These are phyloP conservation scores for Clarias macrocephalus DNA, from an alignment of 2,113 vertebrate genomes.

Conservation along the genomic window DNA sequence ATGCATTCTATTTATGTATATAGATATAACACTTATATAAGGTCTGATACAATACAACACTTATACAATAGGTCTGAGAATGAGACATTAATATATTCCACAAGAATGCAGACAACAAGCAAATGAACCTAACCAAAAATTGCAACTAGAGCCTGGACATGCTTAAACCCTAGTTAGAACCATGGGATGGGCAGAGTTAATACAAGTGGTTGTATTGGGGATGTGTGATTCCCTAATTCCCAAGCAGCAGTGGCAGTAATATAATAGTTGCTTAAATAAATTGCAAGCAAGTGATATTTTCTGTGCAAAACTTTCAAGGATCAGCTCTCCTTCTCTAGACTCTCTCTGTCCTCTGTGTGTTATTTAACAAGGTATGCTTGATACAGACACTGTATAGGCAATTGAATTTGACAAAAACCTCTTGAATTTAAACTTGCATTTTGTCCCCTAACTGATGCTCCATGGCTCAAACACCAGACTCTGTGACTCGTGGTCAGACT, in stretches of 20 bases:
- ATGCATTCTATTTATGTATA: no score
- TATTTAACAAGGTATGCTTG: not conserved
- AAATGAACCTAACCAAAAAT: not conserved
- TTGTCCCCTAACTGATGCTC: not conserved
- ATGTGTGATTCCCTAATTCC: not conserved
- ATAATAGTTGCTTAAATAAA: not conserved
- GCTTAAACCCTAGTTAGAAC: not conserved
- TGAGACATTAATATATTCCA: not conserved
- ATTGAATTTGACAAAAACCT: not conserved
- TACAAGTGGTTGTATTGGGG: not conserved
- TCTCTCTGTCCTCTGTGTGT: not conserved
- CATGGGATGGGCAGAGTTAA: not conserved
- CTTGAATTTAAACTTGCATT: not conserved
- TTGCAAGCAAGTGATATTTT: not conserved
- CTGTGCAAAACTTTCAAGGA: not conserved
- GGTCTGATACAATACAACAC: no score
- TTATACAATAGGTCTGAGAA: not conserved
- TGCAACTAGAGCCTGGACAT: not conserved
- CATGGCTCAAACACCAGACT: not conserved
- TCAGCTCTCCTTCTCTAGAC: not conserved
- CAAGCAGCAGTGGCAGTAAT: not conserved
- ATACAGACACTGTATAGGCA: not conserved
- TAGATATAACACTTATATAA: no score
- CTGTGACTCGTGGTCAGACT: not conserved
- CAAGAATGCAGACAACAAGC: no score